Base-by-base conservation (phyloP, 2,113 vertebrate genomes). In the Neolamprologus fasciatus region DNA sequence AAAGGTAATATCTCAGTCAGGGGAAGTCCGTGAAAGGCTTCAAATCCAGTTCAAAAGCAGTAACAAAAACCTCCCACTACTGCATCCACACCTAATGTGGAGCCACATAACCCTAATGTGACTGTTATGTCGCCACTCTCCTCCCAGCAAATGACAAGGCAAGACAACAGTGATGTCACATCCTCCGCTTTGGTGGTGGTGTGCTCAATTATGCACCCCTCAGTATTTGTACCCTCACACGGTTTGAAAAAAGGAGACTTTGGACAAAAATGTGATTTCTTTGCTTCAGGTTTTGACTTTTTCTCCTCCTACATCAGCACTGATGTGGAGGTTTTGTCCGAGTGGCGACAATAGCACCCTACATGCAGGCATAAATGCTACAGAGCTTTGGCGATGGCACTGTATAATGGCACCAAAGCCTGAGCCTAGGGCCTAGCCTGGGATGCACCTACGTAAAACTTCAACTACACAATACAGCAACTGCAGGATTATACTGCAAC, bases 41-140 rank as follows among this genome's bases (percentile, higher is more conserved):
- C 45, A 5, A 73, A 71, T 23, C 37, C n/a, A 3, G n/a, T 71
- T 40, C 37, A 76, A 17, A 76, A 19, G 26, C 0, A 50, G 42
- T 31, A 19, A 50, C 23, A 50, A 31, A 50, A 47, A 28, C 14
- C 23, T 50, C 71, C 35, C 7, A 35, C 9, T 66, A 3, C 17
- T 35, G 31, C 31, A 66, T 35, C 31, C 17, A 66, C 17, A 11
- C 61, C 66, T 71, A 23, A 42, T 16, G 37, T 26, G 0, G 66
- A 42, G 37, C 37, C 3, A 9, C 37, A 16, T 3, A 3, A 42
- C 37, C 0, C 8, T 23, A 66, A 66, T 8, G 1, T 37, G 33
- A n/a, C 19, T 31, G 6, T 21, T 37, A 0, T 21, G 33, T 37
- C 0, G 61, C 17, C 61, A n/a, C 31, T 66, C 17, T n/a, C 17